Percentiles rank a stretch among this genome's conserved stretches.
phyloP scores from a whole-genome alignment of 1,140 invertebrate species.

The Diorhabda carinulata region DNA sequence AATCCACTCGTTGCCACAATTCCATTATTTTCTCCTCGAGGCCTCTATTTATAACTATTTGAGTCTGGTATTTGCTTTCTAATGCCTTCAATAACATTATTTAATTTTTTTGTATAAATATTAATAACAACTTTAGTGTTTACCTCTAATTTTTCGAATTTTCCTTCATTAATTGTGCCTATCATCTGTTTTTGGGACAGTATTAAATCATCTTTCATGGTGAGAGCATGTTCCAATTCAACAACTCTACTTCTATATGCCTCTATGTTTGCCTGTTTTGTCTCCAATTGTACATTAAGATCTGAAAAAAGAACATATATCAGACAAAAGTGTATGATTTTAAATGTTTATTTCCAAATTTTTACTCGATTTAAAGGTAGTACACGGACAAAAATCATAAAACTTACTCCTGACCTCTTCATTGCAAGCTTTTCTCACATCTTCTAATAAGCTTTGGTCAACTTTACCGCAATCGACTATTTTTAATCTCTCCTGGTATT shows the following conservation, averaged over 20 bases:
- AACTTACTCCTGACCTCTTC: constrained; percentile 45
- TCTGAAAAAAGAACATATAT: constrained; percentile 16
- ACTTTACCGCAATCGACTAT: constrained; percentile 39
- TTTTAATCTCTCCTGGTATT: constrained; percentile 50
- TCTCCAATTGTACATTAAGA: constrained; percentile 27
- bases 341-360: background rate
- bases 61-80: constrained; percentile 68
- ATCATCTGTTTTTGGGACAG: constrained; percentile 53
- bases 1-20: constrained; percentile 52
- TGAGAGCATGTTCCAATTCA: constrained; percentile 51
- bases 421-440: constrained; percentile 48
- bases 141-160: constrained; percentile 25
- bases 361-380: background rate
- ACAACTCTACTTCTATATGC: constrained; percentile 49
- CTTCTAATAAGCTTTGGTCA: constrained; percentile 42
- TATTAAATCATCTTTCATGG: constrained; percentile 51
- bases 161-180: constrained; percentile 49
- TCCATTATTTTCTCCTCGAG: constrained; percentile 66
- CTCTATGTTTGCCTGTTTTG: constrained; percentile 48
- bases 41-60: constrained; percentile 63
- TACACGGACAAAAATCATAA: background rate
- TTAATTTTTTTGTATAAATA: no score
- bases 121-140: background rate
- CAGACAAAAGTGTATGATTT: background rate
- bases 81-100: constrained; percentile 51